Conservation (phyloP, 2,113 vertebrate species). For the Mastomys natalensis region DNA sequence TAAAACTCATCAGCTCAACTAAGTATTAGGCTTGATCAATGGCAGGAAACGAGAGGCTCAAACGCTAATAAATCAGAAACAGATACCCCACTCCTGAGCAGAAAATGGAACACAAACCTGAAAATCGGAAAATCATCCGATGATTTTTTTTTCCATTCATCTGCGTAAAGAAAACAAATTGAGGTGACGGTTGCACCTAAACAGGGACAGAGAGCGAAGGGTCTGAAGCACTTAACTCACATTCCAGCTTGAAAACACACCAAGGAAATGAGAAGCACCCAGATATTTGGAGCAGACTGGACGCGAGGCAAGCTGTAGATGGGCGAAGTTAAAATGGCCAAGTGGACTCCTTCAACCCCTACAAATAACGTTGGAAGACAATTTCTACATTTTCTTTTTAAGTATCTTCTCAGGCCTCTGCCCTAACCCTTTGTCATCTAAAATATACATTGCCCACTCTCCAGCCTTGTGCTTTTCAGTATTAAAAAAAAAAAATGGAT, state of each 20-base stretch:
- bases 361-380: not conserved
- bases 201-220: slow-evolving; percentile 71
- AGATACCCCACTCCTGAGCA: slow-evolving; percentile 89
- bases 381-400: slow-evolving; percentile 1
- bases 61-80: slow-evolving; percentile 97
- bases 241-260: not conserved
- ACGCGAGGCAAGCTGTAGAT: not conserved
- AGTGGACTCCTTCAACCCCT: not conserved
- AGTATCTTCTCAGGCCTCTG: not conserved
- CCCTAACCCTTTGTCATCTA: not conserved
- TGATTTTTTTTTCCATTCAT: slow-evolving; percentile 80
- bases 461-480: not conserved
- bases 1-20: slow-evolving; percentile 94
- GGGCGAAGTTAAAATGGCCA: not conserved
- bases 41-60: slow-evolving; percentile 97
- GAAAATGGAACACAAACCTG: slow-evolving; percentile 87
- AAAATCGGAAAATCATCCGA: slow-evolving; percentile 89
- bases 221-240: slow-evolving; percentile 4
- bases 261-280: not conserved
- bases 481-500: not conserved
- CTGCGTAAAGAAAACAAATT: slow-evolving; percentile 69
- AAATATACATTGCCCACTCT: not conserved
- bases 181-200: not conserved
- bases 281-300: not conserved
- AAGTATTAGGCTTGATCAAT: slow-evolving; percentile 97